Conservation (phyloP, 1,140 invertebrate genomes). For the Drosophila rhopaloa region DNA sequence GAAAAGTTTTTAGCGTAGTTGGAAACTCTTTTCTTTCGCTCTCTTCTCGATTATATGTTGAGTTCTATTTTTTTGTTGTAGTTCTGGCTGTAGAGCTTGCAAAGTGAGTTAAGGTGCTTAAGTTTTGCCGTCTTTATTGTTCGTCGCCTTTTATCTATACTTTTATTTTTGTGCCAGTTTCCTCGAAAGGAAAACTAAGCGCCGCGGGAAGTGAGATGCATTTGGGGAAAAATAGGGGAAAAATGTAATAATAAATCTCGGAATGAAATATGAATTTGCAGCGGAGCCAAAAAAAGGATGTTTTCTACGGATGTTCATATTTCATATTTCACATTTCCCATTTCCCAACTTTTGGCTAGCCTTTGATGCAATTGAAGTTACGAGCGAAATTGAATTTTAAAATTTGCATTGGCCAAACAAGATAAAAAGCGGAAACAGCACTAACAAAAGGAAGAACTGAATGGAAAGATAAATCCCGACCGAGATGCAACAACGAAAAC, state of each 20-base stretch:
- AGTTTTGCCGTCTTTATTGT: slow-evolving; percentile 61
- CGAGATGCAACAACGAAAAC: slow-evolving; percentile 14
- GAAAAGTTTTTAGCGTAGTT: slow-evolving; percentile 68
- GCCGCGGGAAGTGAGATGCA: slow-evolving; percentile 31
- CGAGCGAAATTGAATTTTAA: slow-evolving; percentile 74
- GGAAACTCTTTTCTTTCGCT: slow-evolving; percentile 43
- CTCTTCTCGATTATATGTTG: slow-evolving; percentile 31
- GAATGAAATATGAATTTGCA: slow-evolving; percentile 40
- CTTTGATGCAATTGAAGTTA: slow-evolving; percentile 58
- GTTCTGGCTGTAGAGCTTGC: slow-evolving; percentile 16
- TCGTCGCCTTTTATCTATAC: slow-evolving; percentile 25
- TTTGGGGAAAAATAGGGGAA: neutral
- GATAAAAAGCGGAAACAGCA: slow-evolving; percentile 19
- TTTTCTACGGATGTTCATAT: slow-evolving; percentile 37
- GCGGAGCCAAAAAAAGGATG: slow-evolving; percentile 41
- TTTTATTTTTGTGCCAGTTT: slow-evolving; percentile 52
- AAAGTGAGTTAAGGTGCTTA: slow-evolving; percentile 71
- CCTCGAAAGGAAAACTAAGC: slow-evolving; percentile 43
- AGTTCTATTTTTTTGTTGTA: slow-evolving; percentile 8
- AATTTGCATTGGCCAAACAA: slow-evolving; percentile 71
- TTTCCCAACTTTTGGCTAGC: slow-evolving; percentile 35
- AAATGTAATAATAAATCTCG: slow-evolving; percentile 55
- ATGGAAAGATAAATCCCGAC: slow-evolving; percentile 67
- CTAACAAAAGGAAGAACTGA: slow-evolving; percentile 37
- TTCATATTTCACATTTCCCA: slow-evolving; percentile 27